phyloP scores from a whole-genome alignment of 2,888 invertebrate genomes.

The Mesorhabditis belari region DNA sequence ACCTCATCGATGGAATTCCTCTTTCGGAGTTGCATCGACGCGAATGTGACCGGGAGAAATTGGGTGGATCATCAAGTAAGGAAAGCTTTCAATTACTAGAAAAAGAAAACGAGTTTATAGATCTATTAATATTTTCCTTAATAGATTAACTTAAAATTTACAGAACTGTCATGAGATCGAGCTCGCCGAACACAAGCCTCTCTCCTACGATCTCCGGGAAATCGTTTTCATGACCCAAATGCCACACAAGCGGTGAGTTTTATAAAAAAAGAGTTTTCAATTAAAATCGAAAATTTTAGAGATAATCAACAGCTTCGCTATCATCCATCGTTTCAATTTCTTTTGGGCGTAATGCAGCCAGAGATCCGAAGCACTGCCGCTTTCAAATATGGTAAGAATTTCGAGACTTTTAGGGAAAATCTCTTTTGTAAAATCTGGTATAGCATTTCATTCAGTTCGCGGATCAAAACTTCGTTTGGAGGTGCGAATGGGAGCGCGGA shows the following conservation, averaged over 20 bases:
- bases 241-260: constrained; percentile 66
- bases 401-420: background rate
- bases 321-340: constrained; percentile 93
- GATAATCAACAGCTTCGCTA: constrained; percentile 72
- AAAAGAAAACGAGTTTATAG: no score
- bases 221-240: constrained; percentile 78
- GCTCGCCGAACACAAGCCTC: constrained; percentile 56
- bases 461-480: constrained; percentile 53
- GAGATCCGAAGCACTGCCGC: constrained; percentile 64
- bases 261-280: background rate
- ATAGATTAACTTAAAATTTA: no score
- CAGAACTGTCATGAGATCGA: constrained; percentile 26
- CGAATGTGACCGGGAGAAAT: constrained; percentile 18
- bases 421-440: background rate
- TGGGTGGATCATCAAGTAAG: constrained; percentile 31
- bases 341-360: constrained; percentile 81
- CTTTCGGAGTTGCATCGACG: constrained; percentile 41
- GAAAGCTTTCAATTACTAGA: no score
- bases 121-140: no score
- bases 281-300: constrained; percentile 54
- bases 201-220: constrained; percentile 58
- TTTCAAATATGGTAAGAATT: constrained; percentile 24
- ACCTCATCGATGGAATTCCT: constrained; percentile 51
- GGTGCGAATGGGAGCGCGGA: constrained; percentile 68
- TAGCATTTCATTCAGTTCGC: constrained; percentile 32